Evolutionary conservation across 2,888 invertebrate genomes (phyloP), one percentile per base, ranked within the genome.

Genomic region (Polietes domitor): DNA sequence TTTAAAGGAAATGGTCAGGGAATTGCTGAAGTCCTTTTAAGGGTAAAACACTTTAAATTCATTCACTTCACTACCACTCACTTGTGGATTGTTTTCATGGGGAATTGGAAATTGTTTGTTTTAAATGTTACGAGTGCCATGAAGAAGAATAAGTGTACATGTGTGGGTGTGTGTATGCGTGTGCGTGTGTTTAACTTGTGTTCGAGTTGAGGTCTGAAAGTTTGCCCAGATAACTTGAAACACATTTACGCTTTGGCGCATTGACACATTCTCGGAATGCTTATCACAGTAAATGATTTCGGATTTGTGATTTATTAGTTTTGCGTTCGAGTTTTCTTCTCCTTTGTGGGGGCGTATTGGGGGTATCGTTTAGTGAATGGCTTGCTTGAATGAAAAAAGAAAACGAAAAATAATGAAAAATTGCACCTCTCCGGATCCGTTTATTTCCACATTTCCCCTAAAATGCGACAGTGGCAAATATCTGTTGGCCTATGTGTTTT

Each of bases 301-400:
- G 63, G 63, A 63, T 63, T 32, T 63, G 53, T 63, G 63, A 63
- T 32, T 63, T 63, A 63, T 63, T 63, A 28, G 63, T 63, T 24
- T 32, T 63, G 7, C 32, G 15, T 26, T 24, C n/a, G n/a, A 15
- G 47, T 47, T n/a, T 2, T 47, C n/a, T 47, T 2, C 9, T 28
- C 15, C 58, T 28, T 28, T 21, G 2, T 19, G n/a, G 24, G 28
- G 28, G 28, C 17, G 21, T 53, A 19, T 53, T 53, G 12, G 53
- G 19, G 53, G 53, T 53, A 53, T 1, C 15, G 5, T 5, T 1
- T 5, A 19, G 21, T 19, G 2, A n/a, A n/a, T 10, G 47, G n/a
- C 12, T 47, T 47, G 47, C n/a, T n/a, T n/a, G n/a, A n/a, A 47
- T n/a, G n/a, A 9, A n/a, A n/a, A 15, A n/a, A n/a, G n/a, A n/a